Conservation (phyloP, 2,888 invertebrate genomes). For the Amphipoea lucens region DNA sequence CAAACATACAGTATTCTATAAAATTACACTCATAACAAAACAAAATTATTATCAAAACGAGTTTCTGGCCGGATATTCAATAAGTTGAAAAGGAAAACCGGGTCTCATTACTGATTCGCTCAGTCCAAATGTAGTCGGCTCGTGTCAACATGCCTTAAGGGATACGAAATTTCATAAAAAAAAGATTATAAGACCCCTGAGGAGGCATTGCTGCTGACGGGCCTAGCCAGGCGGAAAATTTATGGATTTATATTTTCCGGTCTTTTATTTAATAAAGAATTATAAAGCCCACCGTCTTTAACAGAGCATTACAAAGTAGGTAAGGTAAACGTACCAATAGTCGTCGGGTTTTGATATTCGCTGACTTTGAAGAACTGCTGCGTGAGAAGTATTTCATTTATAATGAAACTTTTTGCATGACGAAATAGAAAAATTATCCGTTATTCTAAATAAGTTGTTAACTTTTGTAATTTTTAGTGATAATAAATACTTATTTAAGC, state of each 20-base stretch:
- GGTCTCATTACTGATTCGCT: conserved; percentile 47
- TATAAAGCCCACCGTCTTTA: conserved; percentile 38
- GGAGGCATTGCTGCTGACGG: conserved; percentile 49
- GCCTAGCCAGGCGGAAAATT: conserved; percentile 48
- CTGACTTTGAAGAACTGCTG: too few relatives aligned
- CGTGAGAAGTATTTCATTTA: too few relatives aligned
- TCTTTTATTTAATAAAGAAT: conserved; percentile 48
- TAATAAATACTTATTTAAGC: too few relatives aligned
- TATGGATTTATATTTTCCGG: conserved; percentile 43
- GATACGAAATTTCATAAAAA: conserved; percentile 40
- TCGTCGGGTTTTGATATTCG: too few relatives aligned
- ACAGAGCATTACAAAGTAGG: conserved; percentile 37
- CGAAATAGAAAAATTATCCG: too few relatives aligned
- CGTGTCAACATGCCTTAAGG: conserved; percentile 39
- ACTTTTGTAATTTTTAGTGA: too few relatives aligned
- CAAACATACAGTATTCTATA: background rate
- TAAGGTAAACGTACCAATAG: too few relatives aligned
- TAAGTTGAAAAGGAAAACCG: conserved; percentile 38
- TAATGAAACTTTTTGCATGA: too few relatives aligned
- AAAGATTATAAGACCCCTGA: conserved; percentile 35
- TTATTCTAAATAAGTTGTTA: too few relatives aligned
- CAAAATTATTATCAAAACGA: conserved; percentile 12
- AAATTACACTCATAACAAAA: conserved; percentile 4
- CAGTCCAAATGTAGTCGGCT: conserved; percentile 36
- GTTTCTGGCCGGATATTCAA: background rate